Base-by-base conservation (phyloP, 2,797 vertebrate genomes). In the Pogonophryne albipinna region DNA sequence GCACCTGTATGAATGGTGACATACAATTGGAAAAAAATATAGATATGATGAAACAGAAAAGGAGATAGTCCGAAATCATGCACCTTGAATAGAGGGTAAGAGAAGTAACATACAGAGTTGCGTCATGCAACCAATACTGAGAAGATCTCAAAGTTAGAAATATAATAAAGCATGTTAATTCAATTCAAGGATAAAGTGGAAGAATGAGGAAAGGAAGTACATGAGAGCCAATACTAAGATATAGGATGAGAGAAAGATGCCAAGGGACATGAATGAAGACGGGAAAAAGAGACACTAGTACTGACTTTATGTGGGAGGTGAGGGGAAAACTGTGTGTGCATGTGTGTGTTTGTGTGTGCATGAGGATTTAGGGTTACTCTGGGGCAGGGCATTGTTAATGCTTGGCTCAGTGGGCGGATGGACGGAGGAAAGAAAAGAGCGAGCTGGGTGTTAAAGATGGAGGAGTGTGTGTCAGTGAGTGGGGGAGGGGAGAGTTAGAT, bases 321-420 rank as follows among this genome's bases (percentile, higher is more conserved):
- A 80, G 68, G 64, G 62, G 16, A 67, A 38, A 38, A 38, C 34
- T 66, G 6, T 74, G 4, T 31, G 15, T 56, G 17, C 64, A 51
- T 71, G 59, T 60, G 31, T 31, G 15, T 56, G 17, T 60, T 45
- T 71, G 59, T 60, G 31, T 31, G 6, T 23, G 23, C 27, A 27
- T 27, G 34, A 9, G 34, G 34, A 1, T 38, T 9, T 58, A 71
- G 57, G 79, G 66, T 82, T 83, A 88, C 80, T 90, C 84, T 77
- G 56, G 75, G 79, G 82, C 82, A 81, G 64, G 73, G 64, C 70
- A 82, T 85, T 83, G 64, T 85, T 85, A 87, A 83, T 82, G 87
- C 83, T 90, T 57, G 83, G 74, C 76, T 91, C 84, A 62, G 76
- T 69, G 65, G 82, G 85, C 70, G 75, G 83, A 82, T 59, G 76